phyloP scores from a whole-genome alignment of 2,888 invertebrate species.

The Tribolium freemani region DNA sequence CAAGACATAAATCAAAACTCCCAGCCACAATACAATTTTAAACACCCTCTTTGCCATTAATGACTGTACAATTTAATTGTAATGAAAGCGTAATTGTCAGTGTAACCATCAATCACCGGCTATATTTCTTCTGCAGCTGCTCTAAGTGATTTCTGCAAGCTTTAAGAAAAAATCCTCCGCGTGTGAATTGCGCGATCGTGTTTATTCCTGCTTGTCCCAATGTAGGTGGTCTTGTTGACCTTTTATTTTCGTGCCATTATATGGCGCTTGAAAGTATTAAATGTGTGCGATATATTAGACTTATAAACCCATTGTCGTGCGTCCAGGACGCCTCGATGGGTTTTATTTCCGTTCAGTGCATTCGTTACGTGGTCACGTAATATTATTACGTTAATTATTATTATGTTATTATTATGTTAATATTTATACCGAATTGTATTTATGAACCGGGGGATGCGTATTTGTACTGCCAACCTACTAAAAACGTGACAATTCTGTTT shows the following conservation, averaged over 20 bases:
- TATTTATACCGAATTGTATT: slow-evolving; percentile 38
- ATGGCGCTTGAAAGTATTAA: slow-evolving; percentile 46
- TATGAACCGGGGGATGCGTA: slow-evolving; percentile 15
- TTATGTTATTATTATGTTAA: no score
- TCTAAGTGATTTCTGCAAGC: background rate
- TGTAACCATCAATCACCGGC: slow-evolving; percentile 35
- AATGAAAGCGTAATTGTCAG: slow-evolving; percentile 43
- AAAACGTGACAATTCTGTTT: slow-evolving; percentile 55
- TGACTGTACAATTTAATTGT: slow-evolving; percentile 42
- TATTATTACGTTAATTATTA: no score
- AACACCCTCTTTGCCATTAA: slow-evolving; percentile 40
- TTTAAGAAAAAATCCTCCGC: slow-evolving; percentile 7
- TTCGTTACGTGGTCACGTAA: slow-evolving; percentile 24
- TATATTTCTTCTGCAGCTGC: background rate
- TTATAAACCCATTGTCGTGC: slow-evolving; percentile 43
- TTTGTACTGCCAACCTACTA: slow-evolving; percentile 20
- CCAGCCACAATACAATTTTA: slow-evolving; percentile 41
- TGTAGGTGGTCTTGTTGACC: slow-evolving; percentile 46
- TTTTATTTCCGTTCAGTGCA: slow-evolving; percentile 27
- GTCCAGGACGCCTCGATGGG: slow-evolving; percentile 2
- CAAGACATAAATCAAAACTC: slow-evolving; percentile 42
- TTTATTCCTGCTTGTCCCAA: slow-evolving; percentile 31
- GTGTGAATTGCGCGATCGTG: slow-evolving; percentile 33
- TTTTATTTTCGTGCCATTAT: slow-evolving; percentile 43
- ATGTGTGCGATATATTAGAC: slow-evolving; percentile 44